A percentile compares a stretch with the other conserved stretches of the same genome.
These are phyloP conservation scores for Micromys minutus DNA, from an alignment of 2,113 vertebrate genomes.

Conservation along the genomic window DNA sequence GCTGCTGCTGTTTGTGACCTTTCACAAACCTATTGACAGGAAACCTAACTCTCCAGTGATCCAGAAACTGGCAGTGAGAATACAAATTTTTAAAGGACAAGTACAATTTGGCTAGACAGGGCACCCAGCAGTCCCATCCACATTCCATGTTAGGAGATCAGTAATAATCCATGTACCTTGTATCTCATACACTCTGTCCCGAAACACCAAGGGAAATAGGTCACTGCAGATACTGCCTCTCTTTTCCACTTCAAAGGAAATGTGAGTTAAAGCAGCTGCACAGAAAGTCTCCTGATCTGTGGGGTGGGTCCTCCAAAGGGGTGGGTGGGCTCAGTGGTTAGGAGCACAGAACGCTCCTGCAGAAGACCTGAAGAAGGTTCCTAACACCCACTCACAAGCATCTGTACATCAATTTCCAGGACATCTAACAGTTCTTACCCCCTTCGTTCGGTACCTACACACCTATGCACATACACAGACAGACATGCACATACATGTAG, in stretches of 20 bases:
- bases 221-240: background rate
- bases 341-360: background rate
- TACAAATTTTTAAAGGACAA: slow-evolving; percentile 6
- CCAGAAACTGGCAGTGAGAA: background rate
- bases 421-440: too few relatives aligned
- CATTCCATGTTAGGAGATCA: background rate
- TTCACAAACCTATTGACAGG: background rate
- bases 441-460: background rate
- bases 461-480: background rate
- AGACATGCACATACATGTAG: background rate
- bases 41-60: slow-evolving; percentile 12
- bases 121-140: background rate
- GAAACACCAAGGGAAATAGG: background rate
- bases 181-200: background rate
- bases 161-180: background rate
- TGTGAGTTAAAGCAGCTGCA: slow-evolving; percentile 75
- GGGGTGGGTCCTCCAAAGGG: too few relatives aligned
- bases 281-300: slow-evolving; percentile 67
- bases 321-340: too few relatives aligned
- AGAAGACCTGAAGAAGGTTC: background rate
- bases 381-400: background rate
- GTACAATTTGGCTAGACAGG: background rate
- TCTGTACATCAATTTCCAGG: background rate
- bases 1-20: background rate
- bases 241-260: slow-evolving; percentile 39